Evolutionary conservation across 2,888 invertebrate genomes (phyloP), one percentile per base, ranked within the genome.

Genomic region (Onchidella celtica): DNA sequence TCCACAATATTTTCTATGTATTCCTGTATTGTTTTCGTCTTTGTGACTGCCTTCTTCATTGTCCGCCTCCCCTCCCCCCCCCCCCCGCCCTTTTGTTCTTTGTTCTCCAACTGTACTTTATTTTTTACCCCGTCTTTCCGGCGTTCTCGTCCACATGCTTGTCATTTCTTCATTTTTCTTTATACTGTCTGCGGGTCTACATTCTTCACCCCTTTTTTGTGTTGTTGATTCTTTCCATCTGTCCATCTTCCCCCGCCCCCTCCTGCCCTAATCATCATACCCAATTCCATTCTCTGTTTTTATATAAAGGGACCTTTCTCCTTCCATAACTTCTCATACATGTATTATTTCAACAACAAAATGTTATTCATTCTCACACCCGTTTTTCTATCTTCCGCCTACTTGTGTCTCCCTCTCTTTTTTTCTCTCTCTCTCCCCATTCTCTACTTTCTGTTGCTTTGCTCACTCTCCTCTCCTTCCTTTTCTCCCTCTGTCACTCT

Each of bases 181-280:
- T 61, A 21, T 61, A n/a, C 24, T 4, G 4, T 4, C n/a, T 14
- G 4, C 61, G n/a, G 9, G 6, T 21, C n/a, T 24, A n/a, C n/a
- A 4, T 21, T 61, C n/a, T 14, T 21, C 6, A 24, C 9, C 32
- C 24, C 21, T 21, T 66, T 17, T 27, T 6, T 66, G 14, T 66
- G 4, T 29, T n/a, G 3, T 40, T 55, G 59, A 21, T 34, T 32
- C 14, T 57, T 32, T 57, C 27, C 47, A 21, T 36, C 55, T 55
- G 34, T 65, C 63, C 24, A 61, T 73, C 55, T 29, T 61, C 38
- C 63, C 59, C 69, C 57, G 55, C 69, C 69, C 69, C 69, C 69
- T 65, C 76, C 29, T 0, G 38, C 74, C 29, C 74, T 59, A 29
- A 59, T 36, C 24, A 27, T 74, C 74, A 34, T 14, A 29, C 74